Evolutionary conservation across 1,140 invertebrate species (phyloP), one percentile per base, ranked within the genome.

Genomic region (Ips nitidus): DNA sequence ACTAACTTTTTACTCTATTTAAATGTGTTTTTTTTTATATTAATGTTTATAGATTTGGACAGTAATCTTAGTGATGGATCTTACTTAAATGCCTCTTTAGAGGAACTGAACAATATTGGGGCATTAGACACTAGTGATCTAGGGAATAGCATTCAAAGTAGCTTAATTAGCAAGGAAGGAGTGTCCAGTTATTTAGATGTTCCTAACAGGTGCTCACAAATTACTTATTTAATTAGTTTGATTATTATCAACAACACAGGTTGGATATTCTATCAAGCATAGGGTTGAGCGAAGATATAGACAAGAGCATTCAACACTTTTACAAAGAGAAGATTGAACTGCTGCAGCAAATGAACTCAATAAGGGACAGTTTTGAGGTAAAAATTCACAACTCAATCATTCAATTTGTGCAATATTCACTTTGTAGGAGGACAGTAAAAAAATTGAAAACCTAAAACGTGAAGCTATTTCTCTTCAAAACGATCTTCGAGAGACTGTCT

Each of bases 401-500:
- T 22, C 22, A 22, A 22, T 22, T 22, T 22, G 22, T 22, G 22
- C 22, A 22, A 22, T 22, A 22, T 22, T 22, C 5, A 61, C 37
- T 38, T 73, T 71, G 47, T 52, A 72, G 66, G 74, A 73, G n/a
- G 52, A 66, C 55, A 52, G 72, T 2, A 58, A 47, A 38, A 68
- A 70, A 62, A 67, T 76, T 4, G 57, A 73, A 6, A 36, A 59
- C 37, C 60, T 77, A 7, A 66, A 74, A 5, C 45, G 69, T 22
- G 37, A 74, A 69, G 62, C 75, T 3, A 52, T 6, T 6, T 38
- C 42, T 7, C 43, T 77, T 2, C 59, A 70, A 58, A 67, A 73
- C 41, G 72, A 75, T 43, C 43, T 77, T 37, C 58, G 68, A 45
- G 69, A 77, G 70, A 72, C 73, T 2, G 57, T 65, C 38, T 77